Conservation (phyloP, 1,140 invertebrate species). For the Lepidotrigona ventralis region DNA sequence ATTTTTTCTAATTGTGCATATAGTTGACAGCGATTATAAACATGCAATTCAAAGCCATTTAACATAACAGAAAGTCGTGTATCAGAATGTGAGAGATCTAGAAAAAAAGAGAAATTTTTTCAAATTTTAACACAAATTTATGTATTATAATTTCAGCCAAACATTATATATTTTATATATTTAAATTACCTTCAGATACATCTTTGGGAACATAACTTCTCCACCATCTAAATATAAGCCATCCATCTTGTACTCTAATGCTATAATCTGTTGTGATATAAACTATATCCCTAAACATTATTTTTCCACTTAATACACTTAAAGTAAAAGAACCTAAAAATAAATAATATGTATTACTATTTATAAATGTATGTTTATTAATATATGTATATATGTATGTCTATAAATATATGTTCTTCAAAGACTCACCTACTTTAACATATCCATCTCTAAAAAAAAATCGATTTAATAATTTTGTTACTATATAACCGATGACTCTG, state of each 20-base stretch:
- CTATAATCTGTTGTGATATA: slow-evolving; percentile 98
- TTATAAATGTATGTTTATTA: slow-evolving; percentile 12
- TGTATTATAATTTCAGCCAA: slow-evolving; percentile 1
- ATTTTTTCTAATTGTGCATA: slow-evolving; percentile 94
- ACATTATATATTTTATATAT: neutral
- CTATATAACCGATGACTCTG: slow-evolving; percentile 92
- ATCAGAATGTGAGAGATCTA: slow-evolving; percentile 97
- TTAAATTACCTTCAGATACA: slow-evolving; percentile 91
- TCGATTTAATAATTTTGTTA: slow-evolving; percentile 93
- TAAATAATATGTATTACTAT: slow-evolving; percentile 23
- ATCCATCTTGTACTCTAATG: slow-evolving; percentile 96
- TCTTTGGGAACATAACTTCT: slow-evolving; percentile 96
- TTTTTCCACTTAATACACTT: slow-evolving; percentile 97
- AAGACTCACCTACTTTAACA: slow-evolving; percentile 91
- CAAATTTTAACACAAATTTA: slow-evolving; percentile 1
- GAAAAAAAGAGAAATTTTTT: slow-evolving; percentile 67
- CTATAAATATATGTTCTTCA: slow-evolving; percentile 10
- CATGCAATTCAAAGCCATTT: slow-evolving; percentile 97
- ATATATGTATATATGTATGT: neutral
- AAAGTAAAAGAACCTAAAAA: slow-evolving; percentile 94
- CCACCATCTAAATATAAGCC: slow-evolving; percentile 99
- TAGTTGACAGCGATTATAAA: slow-evolving; percentile 95
- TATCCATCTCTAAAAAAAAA: slow-evolving; percentile 92
- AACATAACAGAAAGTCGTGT: slow-evolving; percentile 95
- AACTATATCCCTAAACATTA: slow-evolving; percentile 98